Conservation (phyloP, 2,797 vertebrate genomes). For the Paramormyrops hopkinsi region DNA sequence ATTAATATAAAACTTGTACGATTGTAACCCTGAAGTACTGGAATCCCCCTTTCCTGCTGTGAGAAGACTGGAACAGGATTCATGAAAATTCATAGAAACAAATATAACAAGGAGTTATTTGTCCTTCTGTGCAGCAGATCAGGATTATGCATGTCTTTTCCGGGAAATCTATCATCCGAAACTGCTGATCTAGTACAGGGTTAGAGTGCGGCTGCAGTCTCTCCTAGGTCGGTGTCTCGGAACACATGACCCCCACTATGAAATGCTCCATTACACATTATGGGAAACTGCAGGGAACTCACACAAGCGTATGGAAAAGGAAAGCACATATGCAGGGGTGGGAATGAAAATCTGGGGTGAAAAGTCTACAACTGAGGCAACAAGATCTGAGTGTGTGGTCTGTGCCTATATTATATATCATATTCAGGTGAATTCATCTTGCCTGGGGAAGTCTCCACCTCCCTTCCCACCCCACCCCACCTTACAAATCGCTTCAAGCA, state of each 20-base stretch:
- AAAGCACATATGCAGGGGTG: not conserved
- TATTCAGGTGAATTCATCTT: not conserved
- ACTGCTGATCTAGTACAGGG: not conserved
- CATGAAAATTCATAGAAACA: not conserved
- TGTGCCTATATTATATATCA: not conserved
- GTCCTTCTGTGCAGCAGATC: not conserved
- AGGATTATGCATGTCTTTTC: not conserved
- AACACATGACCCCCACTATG: not conserved
- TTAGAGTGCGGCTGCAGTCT: not conserved
- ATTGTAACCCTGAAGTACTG: not conserved
- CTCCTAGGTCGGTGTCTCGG: not conserved
- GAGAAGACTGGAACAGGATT: not conserved
- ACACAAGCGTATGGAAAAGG: not conserved
- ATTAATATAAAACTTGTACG: not conserved
- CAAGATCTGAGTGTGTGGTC: not conserved
- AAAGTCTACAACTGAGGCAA: not conserved
- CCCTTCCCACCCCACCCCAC: too few relatives aligned
- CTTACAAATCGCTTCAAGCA: not conserved
- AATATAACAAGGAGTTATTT: not conserved
- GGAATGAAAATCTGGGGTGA: not conserved
- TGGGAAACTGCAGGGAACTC: not conserved
- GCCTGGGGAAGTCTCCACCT: not conserved
- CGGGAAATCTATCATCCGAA: not conserved
- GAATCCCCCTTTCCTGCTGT: not conserved
- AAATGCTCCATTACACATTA: not conserved